A percentile compares a stretch with the other conserved stretches of the same genome.
Conservation (phyloP, 2,888 invertebrate species). For the Acronicta alni region DNA sequence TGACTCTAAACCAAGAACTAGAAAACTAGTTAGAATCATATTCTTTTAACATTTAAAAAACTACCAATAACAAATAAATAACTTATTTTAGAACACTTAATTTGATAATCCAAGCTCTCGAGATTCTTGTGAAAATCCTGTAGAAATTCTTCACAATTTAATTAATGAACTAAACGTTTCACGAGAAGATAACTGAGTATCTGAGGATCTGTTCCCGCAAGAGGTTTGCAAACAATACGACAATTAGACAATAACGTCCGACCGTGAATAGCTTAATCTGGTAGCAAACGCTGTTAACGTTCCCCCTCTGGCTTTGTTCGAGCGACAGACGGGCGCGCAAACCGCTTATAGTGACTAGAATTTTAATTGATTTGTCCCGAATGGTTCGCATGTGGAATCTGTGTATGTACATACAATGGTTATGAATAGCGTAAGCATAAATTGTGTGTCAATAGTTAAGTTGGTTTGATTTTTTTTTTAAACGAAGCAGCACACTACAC, state of each 20-base stretch:
- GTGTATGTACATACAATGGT: too few relatives aligned
- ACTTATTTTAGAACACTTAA: conserved; percentile 1
- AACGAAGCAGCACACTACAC: too few relatives aligned
- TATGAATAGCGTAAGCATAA: too few relatives aligned
- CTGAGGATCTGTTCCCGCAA: conserved; percentile 48
- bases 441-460: too few relatives aligned
- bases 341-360: conserved; percentile 29
- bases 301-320: conserved; percentile 55
- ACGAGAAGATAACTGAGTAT: conserved; percentile 41
- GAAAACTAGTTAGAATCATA: background rate
- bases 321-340: conserved; percentile 57
- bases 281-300: conserved; percentile 72
- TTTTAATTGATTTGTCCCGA: conserved; percentile 23
- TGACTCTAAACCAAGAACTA: too few relatives aligned
- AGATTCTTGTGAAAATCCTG: conserved; percentile 26
- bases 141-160: conserved; percentile 37
- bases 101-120: conserved; percentile 9
- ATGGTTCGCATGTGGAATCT: too few relatives aligned
- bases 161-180: conserved; percentile 55
- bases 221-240: conserved; percentile 77
- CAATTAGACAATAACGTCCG: conserved; percentile 82
- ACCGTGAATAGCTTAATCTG: conserved; percentile 79
- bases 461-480: too few relatives aligned
- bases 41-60: conserved; percentile 26
- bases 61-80: too few relatives aligned